phyloP scores from a whole-genome alignment of 2,888 invertebrate genomes.

The Gibbula magus region DNA sequence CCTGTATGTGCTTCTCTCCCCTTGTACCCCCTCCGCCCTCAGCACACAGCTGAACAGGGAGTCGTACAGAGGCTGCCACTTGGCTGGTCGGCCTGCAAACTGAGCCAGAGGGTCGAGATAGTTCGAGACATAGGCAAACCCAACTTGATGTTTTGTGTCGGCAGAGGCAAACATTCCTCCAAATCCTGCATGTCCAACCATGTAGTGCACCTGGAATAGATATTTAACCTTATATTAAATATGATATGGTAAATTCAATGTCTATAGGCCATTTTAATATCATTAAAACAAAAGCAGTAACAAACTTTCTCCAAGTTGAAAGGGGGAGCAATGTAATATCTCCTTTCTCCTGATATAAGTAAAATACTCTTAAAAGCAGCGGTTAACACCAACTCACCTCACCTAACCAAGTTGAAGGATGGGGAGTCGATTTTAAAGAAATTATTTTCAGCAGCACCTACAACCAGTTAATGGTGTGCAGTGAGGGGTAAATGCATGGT shows the following conservation, averaged over 20 bases:
- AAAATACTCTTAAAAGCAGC: too few species aligned
- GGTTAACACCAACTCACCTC: too few species aligned
- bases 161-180: slow-evolving; percentile 75
- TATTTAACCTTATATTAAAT: background rate
- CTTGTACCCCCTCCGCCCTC: slow-evolving; percentile 48
- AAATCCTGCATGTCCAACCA: slow-evolving; percentile 74
- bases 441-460: too few species aligned
- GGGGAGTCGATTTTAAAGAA: too few species aligned
- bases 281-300: background rate
- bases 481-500: too few species aligned
- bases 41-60: slow-evolving; percentile 58
- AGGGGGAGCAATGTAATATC: too few species aligned
- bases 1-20: slow-evolving; percentile 24
- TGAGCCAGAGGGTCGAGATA: slow-evolving; percentile 52
- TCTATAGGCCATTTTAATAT: background rate
- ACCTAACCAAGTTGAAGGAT: too few species aligned
- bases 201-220: slow-evolving; percentile 56
- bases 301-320: background rate
- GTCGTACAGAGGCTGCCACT: slow-evolving; percentile 54
- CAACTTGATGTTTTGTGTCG: slow-evolving; percentile 71
- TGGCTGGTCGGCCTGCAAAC: slow-evolving; percentile 44
- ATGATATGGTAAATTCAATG: too few species aligned
- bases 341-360: too few species aligned
- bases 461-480: too few species aligned
- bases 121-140: slow-evolving; percentile 74